Conservation (phyloP, 2,888 invertebrate species). For the Drosophila testacea region DNA sequence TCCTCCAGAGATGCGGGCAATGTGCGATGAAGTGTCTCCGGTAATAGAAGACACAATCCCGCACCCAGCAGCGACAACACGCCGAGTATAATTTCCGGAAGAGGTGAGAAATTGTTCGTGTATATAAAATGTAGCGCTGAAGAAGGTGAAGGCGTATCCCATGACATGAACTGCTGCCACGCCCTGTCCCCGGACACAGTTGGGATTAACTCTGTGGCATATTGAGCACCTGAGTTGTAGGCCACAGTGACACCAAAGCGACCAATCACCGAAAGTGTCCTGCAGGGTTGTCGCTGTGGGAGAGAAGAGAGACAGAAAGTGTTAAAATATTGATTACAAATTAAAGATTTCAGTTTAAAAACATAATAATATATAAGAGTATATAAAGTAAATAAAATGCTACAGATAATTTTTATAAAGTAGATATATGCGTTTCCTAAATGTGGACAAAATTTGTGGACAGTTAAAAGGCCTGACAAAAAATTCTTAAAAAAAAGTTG, state of each 20-base stretch:
- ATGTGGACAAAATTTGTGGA: too few relatives aligned
- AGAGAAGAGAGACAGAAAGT: not conserved
- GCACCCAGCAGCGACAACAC: conserved; percentile 86
- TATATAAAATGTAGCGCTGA: conserved; percentile 86
- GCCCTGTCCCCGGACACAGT: conserved; percentile 88
- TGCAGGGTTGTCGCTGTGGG: conserved; percentile 80
- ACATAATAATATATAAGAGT: too few relatives aligned
- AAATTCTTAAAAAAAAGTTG: too few relatives aligned
- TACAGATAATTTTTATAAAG: too few relatives aligned
- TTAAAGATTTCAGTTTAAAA: too few relatives aligned
- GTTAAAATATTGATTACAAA: not conserved
- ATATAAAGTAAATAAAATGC: too few relatives aligned
- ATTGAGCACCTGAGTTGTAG: conserved; percentile 88
- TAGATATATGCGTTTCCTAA: too few relatives aligned
- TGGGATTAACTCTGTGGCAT: conserved; percentile 88
- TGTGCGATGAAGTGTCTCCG: conserved; percentile 87
- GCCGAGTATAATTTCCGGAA: conserved; percentile 87
- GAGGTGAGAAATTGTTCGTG: conserved; percentile 84
- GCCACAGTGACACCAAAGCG: conserved; percentile 88
- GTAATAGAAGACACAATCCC: conserved; percentile 86
- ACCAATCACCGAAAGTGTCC: conserved; percentile 86
- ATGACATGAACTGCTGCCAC: conserved; percentile 87
- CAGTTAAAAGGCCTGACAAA: too few relatives aligned
- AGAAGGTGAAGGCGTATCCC: conserved; percentile 88
- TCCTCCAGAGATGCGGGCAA: conserved; percentile 87